These are phyloP conservation scores for Agrypnus murinus DNA, from an alignment of 2,888 invertebrate genomes.

Conservation along the genomic window DNA sequence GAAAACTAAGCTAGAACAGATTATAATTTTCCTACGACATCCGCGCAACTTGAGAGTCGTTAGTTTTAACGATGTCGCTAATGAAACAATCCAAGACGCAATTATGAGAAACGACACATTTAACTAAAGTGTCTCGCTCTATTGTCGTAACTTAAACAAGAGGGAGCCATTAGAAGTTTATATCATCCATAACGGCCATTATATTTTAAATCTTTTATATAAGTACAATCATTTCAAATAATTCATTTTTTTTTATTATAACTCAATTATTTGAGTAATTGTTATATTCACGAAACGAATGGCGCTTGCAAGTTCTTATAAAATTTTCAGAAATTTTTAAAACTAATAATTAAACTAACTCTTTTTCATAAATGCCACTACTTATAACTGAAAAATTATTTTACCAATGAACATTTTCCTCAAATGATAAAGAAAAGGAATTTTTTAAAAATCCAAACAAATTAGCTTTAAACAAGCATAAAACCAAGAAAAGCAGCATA, in stretches of 20 bases:
- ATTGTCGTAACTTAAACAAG: conserved; percentile 45
- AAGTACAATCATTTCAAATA: too few relatives aligned
- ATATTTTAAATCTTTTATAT: conserved; percentile 21
- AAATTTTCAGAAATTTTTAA: conserved; percentile 9
- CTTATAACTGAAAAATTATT: conserved; percentile 8
- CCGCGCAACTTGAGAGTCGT: conserved; percentile 68
- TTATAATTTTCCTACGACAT: conserved; percentile 66
- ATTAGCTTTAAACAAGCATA: conserved; percentile 62
- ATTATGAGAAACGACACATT: conserved; percentile 72
- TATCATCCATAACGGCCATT: conserved; percentile 26
- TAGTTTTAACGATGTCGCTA: conserved; percentile 72
- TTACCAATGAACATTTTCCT: neutral
- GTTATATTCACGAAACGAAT: too few relatives aligned
- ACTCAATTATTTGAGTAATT: too few relatives aligned
- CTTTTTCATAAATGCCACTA: too few relatives aligned
- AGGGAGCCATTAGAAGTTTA: conserved; percentile 47
- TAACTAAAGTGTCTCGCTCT: conserved; percentile 65
- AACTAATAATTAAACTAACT: neutral
- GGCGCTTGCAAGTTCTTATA: too few relatives aligned
- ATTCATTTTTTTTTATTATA: too few relatives aligned
- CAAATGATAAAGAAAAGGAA: too few relatives aligned
- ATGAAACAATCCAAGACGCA: conserved; percentile 72
- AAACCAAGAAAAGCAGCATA: conserved; percentile 61
- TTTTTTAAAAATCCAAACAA: conserved; percentile 59
- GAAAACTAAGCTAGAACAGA: conserved; percentile 19